These are phyloP conservation scores for Raja brachyura DNA, from an alignment of 2,113 vertebrate species.

Conservation along the genomic window DNA sequence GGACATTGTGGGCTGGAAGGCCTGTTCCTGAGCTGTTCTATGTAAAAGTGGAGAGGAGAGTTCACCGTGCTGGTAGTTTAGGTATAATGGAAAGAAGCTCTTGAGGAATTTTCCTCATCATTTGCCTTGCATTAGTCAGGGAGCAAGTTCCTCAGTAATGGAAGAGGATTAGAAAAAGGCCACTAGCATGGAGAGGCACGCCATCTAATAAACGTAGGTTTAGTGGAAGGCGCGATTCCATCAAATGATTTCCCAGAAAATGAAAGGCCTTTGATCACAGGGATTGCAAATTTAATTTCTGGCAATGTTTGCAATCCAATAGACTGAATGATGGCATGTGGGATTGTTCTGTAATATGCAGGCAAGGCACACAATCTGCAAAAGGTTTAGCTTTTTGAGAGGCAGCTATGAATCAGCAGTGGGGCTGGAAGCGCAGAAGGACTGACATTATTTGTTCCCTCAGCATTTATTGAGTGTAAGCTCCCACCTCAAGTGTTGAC, in stretches of 20 bases:
- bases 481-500: background rate
- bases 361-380: background rate
- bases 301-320: background rate
- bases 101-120: no score
- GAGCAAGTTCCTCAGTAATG: background rate
- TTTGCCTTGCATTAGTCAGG: background rate
- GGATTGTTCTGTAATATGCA: background rate
- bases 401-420: background rate
- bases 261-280: background rate
- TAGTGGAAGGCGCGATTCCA: no score
- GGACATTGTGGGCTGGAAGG: no score
- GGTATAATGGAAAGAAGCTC: no score
- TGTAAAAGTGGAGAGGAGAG: no score
- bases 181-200: no score
- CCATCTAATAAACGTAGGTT: no score
- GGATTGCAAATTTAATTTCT: background rate
- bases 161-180: background rate
- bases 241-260: background rate
- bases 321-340: background rate
- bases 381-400: background rate
- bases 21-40: no score
- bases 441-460: background rate
- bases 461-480: background rate
- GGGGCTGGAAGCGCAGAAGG: background rate
- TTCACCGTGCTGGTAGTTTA: no score